These are phyloP conservation scores for Venustaconcha ellipsiformis DNA, from an alignment of 1,140 invertebrate species.

Conservation along the genomic window DNA sequence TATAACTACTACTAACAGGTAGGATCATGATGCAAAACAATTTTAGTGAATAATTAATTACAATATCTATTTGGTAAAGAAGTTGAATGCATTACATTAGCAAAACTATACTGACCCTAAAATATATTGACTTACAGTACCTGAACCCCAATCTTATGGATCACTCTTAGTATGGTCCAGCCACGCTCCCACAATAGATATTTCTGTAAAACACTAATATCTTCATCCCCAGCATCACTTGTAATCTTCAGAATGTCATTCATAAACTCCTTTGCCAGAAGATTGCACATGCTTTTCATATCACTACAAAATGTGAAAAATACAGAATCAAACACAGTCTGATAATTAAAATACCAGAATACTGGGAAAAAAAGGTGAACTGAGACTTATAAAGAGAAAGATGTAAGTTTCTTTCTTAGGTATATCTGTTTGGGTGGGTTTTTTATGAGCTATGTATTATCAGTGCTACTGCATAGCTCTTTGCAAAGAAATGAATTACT, in stretches of 20 bases:
- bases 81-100: too few relatives aligned
- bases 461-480: too few relatives aligned
- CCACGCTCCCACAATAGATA: conserved; percentile 54
- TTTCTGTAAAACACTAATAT: conserved; percentile 36
- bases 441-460: too few relatives aligned
- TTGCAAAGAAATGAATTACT: too few relatives aligned
- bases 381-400: too few relatives aligned
- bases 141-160: conserved; percentile 44
- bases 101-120: not conserved
- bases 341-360: too few relatives aligned
- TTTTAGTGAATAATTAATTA: not conserved
- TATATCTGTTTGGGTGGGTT: too few relatives aligned
- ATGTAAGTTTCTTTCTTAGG: too few relatives aligned
- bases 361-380: too few relatives aligned
- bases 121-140: conserved; percentile 15
- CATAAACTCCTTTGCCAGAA: conserved; percentile 59
- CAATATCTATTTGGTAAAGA: not conserved
- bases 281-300: conserved; percentile 57
- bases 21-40: too few relatives aligned
- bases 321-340: too few relatives aligned
- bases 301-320: conserved; percentile 44
- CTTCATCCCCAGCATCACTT: conserved; percentile 41
- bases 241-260: conserved; percentile 53
- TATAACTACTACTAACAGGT: too few relatives aligned
- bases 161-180: conserved; percentile 49